Base-by-base conservation (phyloP, 2,888 invertebrate species). In the Deilephila porcellus region DNA sequence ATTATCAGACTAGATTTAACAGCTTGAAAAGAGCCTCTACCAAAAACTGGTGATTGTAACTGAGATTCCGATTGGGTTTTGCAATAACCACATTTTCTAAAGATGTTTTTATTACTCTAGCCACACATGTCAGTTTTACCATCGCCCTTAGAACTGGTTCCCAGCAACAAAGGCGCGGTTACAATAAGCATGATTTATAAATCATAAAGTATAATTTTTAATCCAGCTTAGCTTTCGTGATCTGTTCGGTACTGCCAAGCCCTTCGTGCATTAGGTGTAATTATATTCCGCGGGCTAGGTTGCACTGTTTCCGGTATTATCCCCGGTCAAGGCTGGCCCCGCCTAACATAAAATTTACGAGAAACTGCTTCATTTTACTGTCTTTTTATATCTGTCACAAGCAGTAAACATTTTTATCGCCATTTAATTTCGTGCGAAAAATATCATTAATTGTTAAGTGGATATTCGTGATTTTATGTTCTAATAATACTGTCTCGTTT, bases 321-420 rank as follows among this genome's bases (percentile, higher is more conserved):
- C 79, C 76, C 67, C 75, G 78, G 80, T 78, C 85, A 83, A 82
- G 86, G 84, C 76, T 78, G 79, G 76, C 81, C 83, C 74, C 78
- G 73, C 85, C 83, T 80, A 79, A 78, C 80, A 82, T 81, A 81
- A 83, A 84, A 80, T 78, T 81, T 80, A 71, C 45, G 59, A 71
- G 45, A 45, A 60, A 45, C 3, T 60, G 60, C 71, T 71, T 71
- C 60, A 45, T 71, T 73, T 73, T 73, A 73, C 59, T 64, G 25
- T 67, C 34, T 56, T 72, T 73, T 72, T 73, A 64, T 73, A 73
- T 62, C 34, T 67, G 73, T 73, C 67, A 73, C 53, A 67, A 59
- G 73, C 64, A 56, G 37, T 73, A 64, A 73, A 73, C 17, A 37
- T 34, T 37, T 73, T 73, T 73, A 73, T 59, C 56, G 67, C 64